Percentiles rank a stretch among this genome's conserved stretches.
phyloP scores from a whole-genome alignment of 2,113 vertebrate genomes.

The Mastomys natalensis region DNA sequence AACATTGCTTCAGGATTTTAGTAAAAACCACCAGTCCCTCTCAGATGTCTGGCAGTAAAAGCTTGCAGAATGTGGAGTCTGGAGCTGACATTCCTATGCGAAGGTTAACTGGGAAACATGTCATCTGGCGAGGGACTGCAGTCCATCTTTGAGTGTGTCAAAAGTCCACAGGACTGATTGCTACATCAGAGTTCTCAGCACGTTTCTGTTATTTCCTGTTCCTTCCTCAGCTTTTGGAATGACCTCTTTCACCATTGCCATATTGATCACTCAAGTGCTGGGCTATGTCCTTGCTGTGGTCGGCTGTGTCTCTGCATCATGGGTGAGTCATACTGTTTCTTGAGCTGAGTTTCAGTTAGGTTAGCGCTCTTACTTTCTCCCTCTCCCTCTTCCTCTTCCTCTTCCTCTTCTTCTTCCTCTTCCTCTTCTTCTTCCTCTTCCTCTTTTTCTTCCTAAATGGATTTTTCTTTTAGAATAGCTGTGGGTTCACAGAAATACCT shows the following conservation, averaged over 20 bases:
- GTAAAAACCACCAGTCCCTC: not conserved
- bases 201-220: not conserved
- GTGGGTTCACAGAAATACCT: not conserved
- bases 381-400: not conserved
- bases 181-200: not conserved
- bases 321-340: constrained; percentile 73
- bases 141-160: not conserved
- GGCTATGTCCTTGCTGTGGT: constrained; percentile 85
- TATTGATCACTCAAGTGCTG: constrained; percentile 83
- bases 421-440: not conserved
- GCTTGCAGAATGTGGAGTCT: not conserved
- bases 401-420: not conserved
- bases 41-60: constrained; percentile 4
- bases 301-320: constrained; percentile 84
- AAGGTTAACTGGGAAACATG: not conserved
- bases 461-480: not conserved
- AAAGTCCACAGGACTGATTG: not conserved
- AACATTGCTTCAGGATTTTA: not conserved
- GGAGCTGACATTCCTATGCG: not conserved
- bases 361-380: not conserved
- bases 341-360: not conserved
- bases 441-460: not conserved
- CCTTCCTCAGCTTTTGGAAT: constrained; percentile 78
- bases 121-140: not conserved
- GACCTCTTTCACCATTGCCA: constrained; percentile 67